Evolutionary conservation across 1,140 invertebrate genomes (phyloP).

Genomic region (Magallana gigas): DNA sequence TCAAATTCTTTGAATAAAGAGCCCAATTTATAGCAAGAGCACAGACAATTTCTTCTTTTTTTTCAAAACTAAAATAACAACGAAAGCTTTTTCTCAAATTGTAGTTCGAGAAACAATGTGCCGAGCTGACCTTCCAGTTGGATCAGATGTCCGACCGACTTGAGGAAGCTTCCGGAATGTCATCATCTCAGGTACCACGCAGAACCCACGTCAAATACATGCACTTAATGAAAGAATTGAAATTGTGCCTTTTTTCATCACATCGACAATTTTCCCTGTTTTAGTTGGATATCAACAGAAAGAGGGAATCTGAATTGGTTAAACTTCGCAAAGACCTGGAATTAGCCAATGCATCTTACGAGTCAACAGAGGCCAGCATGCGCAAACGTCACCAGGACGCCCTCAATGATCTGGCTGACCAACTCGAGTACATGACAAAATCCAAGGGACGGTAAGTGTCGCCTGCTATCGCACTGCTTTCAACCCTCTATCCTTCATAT

Average conservation of each 20-base stretch:
- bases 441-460: conserved; percentile 73
- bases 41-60: too few relatives aligned
- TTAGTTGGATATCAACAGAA: conserved; percentile 75
- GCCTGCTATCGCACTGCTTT: too few relatives aligned
- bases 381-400: conserved; percentile 77
- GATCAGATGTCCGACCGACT: conserved; percentile 76
- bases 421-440: conserved; percentile 77
- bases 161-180: conserved; percentile 75
- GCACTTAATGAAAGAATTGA: too few relatives aligned
- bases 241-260: too few relatives aligned
- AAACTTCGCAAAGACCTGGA: conserved; percentile 79
- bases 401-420: conserved; percentile 78
- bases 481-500: too few relatives aligned
- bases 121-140: conserved; percentile 73
- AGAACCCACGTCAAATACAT: background rate
- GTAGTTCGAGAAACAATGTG: conserved; percentile 77
- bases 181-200: conserved; percentile 70
- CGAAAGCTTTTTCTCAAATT: conserved; percentile 35
- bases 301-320: conserved; percentile 75
- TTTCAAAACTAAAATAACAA: background rate
- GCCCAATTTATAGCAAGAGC: too few relatives aligned
- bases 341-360: conserved; percentile 72
- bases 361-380: conserved; percentile 73
- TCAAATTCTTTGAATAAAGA: too few relatives aligned
- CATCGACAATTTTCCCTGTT: conserved; percentile 1